Evolutionary conservation across 1,140 invertebrate species (phyloP).

Genomic region (Atta colombica): DNA sequence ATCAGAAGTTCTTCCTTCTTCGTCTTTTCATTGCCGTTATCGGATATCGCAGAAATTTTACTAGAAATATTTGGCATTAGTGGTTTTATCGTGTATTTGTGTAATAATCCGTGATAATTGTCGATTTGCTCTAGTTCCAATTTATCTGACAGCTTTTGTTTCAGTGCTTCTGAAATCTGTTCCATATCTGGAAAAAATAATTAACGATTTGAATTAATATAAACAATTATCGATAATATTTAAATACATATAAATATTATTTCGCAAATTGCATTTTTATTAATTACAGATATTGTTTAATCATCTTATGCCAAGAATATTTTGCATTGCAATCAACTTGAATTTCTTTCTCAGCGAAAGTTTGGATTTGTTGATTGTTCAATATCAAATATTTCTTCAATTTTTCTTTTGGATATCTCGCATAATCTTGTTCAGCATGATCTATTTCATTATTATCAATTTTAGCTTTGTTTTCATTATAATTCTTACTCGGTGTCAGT

Average conservation of each 20-base stretch:
- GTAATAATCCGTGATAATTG: constrained; percentile 11
- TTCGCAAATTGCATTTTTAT: neutral
- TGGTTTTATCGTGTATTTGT: constrained; percentile 12
- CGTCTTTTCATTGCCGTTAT: constrained; percentile 32
- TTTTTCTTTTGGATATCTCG: neutral
- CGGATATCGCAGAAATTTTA: constrained; percentile 5
- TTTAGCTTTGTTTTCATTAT: neutral
- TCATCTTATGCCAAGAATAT: constrained; percentile 40
- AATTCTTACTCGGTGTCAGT: constrained; percentile 51
- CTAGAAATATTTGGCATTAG: constrained; percentile 45
- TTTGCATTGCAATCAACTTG: constrained; percentile 47
- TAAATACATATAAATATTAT: neutral
- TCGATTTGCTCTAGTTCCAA: constrained; percentile 8
- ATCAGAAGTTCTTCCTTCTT: constrained; percentile 33
- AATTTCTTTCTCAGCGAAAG: constrained; percentile 67
- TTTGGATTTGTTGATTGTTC: constrained; percentile 71
- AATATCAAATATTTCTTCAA: constrained; percentile 55
- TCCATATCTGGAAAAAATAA: constrained; percentile 56
- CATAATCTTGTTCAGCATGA: neutral
- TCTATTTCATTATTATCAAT: neutral
- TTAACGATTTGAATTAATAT: constrained; percentile 1
- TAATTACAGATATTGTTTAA: constrained; percentile 39
- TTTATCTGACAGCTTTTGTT: constrained; percentile 16
- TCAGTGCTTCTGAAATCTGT: constrained; percentile 34
- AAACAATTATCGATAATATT: constrained; percentile 10